Conservation (phyloP, 2,113 vertebrate species). For the Bubo bubo region DNA sequence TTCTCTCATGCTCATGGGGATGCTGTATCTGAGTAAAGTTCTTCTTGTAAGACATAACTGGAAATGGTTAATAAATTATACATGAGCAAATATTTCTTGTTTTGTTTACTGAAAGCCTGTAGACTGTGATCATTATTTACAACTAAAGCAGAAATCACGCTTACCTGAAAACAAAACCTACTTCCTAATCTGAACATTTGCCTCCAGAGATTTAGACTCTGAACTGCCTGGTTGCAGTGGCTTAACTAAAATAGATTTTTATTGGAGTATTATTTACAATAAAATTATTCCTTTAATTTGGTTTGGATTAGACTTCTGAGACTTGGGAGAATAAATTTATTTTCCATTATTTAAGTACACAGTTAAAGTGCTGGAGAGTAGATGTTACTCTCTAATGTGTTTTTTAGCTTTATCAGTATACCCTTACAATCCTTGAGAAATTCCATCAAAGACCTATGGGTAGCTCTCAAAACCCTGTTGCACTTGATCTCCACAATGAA, state of each 20-base stretch:
- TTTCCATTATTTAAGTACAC: not conserved
- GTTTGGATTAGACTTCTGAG: not conserved
- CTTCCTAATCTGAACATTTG: not conserved
- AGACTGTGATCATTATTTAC: not conserved
- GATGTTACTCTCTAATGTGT: not conserved
- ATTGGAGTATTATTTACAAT: not conserved
- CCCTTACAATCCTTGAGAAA: not conserved
- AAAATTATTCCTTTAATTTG: slow-evolving; percentile 35
- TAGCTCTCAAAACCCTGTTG: not conserved
- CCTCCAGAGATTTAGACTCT: not conserved
- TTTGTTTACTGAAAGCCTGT: slow-evolving; percentile 7
- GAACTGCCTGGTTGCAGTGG: not conserved
- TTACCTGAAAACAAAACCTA: not conserved
- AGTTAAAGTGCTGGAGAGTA: not conserved
- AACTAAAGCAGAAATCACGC: slow-evolving; percentile 1
- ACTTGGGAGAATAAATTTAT: not conserved
- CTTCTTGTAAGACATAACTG: slow-evolving; percentile 35
- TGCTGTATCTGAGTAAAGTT: not conserved
- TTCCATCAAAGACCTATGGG: not conserved
- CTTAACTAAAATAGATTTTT: slow-evolving; percentile 43
- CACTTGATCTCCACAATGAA: not conserved
- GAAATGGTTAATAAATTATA: slow-evolving; percentile 68
- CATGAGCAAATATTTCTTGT: slow-evolving; percentile 28
- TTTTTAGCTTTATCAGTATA: not conserved
- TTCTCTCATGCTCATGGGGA: slow-evolving; percentile 1